A percentile compares a stretch with the other conserved stretches of the same genome.
phyloP scores from a whole-genome alignment of 1,140 invertebrate genomes.

The Macrostomum lignano region DNA sequence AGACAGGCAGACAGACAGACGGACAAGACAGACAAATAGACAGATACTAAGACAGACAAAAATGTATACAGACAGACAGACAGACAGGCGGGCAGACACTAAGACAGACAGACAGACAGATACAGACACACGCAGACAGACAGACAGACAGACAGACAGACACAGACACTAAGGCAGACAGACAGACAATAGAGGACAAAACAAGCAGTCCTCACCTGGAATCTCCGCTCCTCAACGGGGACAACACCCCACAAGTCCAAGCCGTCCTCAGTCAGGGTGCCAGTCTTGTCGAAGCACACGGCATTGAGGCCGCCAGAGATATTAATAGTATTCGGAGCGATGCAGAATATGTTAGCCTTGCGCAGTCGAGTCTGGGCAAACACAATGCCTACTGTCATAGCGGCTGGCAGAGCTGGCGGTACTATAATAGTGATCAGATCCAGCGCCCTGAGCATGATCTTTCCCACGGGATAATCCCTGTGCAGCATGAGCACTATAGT shows the following conservation, averaged over 20 bases:
- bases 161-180: too few species aligned
- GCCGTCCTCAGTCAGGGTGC: conserved; percentile 71
- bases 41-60: too few species aligned
- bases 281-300: conserved; percentile 86
- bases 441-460: conserved; percentile 42
- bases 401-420: conserved; percentile 64
- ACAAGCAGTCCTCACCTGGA: too few species aligned
- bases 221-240: conserved; percentile 30
- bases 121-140: too few species aligned
- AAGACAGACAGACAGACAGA: too few species aligned
- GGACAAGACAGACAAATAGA: too few species aligned
- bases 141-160: too few species aligned
- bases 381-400: conserved; percentile 66
- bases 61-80: too few species aligned
- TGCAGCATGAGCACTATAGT: conserved; percentile 50
- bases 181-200: too few species aligned
- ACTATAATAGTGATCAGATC: conserved; percentile 81
- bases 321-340: conserved; percentile 59
- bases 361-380: conserved; percentile 48
- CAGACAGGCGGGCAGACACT: too few species aligned
- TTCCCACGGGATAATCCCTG: background rate
- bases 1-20: too few species aligned
- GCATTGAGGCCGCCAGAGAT: conserved; percentile 67
- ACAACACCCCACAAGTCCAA: conserved; percentile 64
- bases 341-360: conserved; percentile 53